A percentile compares a stretch with the other conserved stretches of the same genome.
Conservation (phyloP, 2,797 vertebrate species). For the Acanthurus leucopareius region DNA sequence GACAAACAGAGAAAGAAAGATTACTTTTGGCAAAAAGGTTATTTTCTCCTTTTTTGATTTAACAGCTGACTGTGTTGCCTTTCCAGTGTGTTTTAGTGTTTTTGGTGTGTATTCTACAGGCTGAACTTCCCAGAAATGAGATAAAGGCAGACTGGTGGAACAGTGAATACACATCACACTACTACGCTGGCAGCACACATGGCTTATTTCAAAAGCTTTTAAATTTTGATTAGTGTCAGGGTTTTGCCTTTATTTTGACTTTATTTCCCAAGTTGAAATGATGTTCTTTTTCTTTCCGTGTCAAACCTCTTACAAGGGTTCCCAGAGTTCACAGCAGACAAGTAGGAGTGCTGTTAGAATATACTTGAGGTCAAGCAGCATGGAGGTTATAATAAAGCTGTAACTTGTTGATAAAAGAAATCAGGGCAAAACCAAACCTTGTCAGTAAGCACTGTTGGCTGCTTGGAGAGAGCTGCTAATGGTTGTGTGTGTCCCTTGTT, state of each 20-base stretch:
- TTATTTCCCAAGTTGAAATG: slow-evolving; percentile 13
- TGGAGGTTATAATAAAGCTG: background rate
- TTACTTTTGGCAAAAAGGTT: slow-evolving; percentile 56
- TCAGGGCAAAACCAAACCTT: background rate
- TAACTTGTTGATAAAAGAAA: background rate
- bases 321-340: slow-evolving; percentile 26
- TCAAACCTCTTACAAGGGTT: background rate
- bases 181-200: slow-evolving; percentile 43
- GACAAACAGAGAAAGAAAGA: slow-evolving; percentile 11
- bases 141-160: slow-evolving; percentile 60
- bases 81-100: slow-evolving; percentile 68
- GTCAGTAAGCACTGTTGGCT: background rate
- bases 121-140: slow-evolving; percentile 81
- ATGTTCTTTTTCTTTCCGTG: background rate
- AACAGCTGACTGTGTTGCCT: slow-evolving; percentile 75
- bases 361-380: slow-evolving; percentile 3
- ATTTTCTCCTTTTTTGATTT: slow-evolving; percentile 62
- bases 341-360: background rate
- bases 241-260: slow-evolving; percentile 28
- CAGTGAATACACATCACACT: slow-evolving; percentile 64
- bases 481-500: background rate
- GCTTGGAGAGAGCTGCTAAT: background rate
- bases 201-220: slow-evolving; percentile 5
- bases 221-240: slow-evolving; percentile 34
- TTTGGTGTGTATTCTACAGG: slow-evolving; percentile 63